Percentiles rank a stretch among this genome's conserved stretches.
Conservation (phyloP, 2,113 vertebrate species). For the Trogon melanurus region DNA sequence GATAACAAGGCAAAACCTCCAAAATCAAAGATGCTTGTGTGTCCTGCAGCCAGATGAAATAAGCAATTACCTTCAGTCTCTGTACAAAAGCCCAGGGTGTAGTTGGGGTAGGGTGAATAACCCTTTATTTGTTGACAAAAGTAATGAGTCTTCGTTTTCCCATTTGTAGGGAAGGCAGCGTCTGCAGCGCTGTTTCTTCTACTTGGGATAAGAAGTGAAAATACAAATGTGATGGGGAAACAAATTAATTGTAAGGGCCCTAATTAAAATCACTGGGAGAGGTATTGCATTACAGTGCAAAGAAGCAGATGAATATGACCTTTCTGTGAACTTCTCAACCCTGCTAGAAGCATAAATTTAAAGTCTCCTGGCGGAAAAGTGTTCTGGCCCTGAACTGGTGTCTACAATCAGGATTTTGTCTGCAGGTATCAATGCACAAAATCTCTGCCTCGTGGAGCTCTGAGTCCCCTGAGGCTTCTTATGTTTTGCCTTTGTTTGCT, state of each 20-base stretch:
- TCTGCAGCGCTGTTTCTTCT: not conserved
- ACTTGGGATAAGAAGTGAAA: not conserved
- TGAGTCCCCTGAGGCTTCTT: conserved; percentile 40
- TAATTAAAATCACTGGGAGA: conserved; percentile 56
- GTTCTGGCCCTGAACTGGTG: conserved; percentile 62
- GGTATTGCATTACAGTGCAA: conserved; percentile 54
- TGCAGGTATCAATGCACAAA: conserved; percentile 63
- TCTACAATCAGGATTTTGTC: conserved; percentile 75
- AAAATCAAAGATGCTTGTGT: not conserved
- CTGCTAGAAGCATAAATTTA: conserved; percentile 64
- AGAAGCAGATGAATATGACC: conserved; percentile 58
- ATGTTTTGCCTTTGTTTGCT: conserved; percentile 67
- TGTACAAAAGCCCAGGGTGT: not conserved
- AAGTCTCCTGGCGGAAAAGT: conserved; percentile 52
- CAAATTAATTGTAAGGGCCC: conserved; percentile 52
- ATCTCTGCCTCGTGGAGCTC: conserved; percentile 56
- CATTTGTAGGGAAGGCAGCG: not conserved
- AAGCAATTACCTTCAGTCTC: not conserved
- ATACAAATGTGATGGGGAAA: not conserved
- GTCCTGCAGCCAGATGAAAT: not conserved
- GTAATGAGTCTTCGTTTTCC: not conserved
- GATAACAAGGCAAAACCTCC: not conserved
- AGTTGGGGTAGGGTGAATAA: not conserved
- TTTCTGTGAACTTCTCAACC: conserved; percentile 68
- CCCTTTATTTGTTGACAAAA: not conserved